These are phyloP conservation scores for Ernsta delagoae DNA, from an alignment of 2,888 invertebrate species.

Conservation along the genomic window DNA sequence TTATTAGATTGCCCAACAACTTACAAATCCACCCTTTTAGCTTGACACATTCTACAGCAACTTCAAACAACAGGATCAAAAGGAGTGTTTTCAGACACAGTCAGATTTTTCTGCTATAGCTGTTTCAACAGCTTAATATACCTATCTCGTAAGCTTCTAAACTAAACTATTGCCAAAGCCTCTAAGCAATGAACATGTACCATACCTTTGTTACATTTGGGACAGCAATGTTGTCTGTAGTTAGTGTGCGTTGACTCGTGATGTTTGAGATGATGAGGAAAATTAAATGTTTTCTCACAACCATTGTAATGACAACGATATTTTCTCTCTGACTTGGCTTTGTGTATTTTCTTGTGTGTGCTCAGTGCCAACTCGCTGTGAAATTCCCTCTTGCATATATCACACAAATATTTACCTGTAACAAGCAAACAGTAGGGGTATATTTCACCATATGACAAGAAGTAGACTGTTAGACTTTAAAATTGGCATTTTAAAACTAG, in stretches of 20 bases:
- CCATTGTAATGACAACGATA: conserved; percentile 62
- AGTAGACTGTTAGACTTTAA: too few relatives aligned
- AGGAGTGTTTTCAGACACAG: too few relatives aligned
- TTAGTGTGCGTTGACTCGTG: conserved; percentile 75
- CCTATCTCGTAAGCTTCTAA: too few relatives aligned
- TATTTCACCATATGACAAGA: too few relatives aligned
- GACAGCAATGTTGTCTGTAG: conserved; percentile 68
- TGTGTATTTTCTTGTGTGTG: conserved; percentile 69
- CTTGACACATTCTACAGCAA: too few relatives aligned
- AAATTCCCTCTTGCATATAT: conserved; percentile 63
- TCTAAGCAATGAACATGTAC: neutral
- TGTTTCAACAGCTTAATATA: too few relatives aligned
- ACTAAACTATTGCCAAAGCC: neutral
- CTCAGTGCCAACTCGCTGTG: conserved; percentile 67
- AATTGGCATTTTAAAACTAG: too few relatives aligned
- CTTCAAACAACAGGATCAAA: too few relatives aligned
- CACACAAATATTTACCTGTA: conserved; percentile 66
- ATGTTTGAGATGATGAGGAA: conserved; percentile 73
- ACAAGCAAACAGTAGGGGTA: conserved; percentile 34
- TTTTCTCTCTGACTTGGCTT: conserved; percentile 61
- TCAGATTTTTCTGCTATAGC: too few relatives aligned
- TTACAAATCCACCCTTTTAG: too few relatives aligned
- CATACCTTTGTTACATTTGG: conserved; percentile 72
- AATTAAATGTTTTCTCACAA: conserved; percentile 75
- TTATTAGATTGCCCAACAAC: too few relatives aligned